phyloP scores from a whole-genome alignment of 1,140 invertebrate genomes.

The Drosophila parvula region DNA sequence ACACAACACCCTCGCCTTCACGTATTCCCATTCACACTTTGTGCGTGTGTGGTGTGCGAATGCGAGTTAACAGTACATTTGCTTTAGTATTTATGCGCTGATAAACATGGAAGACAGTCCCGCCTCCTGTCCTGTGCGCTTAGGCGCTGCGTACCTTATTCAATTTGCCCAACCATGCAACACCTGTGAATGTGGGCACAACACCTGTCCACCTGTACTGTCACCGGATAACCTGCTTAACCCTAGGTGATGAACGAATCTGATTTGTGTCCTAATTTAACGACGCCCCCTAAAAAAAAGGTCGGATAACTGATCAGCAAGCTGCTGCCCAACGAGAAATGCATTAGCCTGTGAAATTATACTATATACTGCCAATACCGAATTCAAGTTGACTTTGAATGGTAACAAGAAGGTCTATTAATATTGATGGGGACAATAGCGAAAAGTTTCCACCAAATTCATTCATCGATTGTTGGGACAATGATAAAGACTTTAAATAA shows the following conservation, averaged over 20 bases:
- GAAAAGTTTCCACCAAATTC: slow-evolving; percentile 10
- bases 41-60: slow-evolving; percentile 54
- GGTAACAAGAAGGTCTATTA: slow-evolving; percentile 27
- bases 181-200: slow-evolving; percentile 20
- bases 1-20: slow-evolving; percentile 8
- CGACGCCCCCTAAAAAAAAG: not conserved
- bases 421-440: slow-evolving; percentile 22
- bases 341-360: slow-evolving; percentile 24
- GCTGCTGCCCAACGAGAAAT: not conserved
- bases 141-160: slow-evolving; percentile 62
- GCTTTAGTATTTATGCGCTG: slow-evolving; percentile 69
- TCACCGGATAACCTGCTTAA: slow-evolving; percentile 8
- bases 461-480: slow-evolving; percentile 18
- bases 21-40: slow-evolving; percentile 63
- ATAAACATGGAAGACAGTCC: slow-evolving; percentile 45
- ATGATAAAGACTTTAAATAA: slow-evolving; percentile 28
- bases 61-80: slow-evolving; percentile 79
- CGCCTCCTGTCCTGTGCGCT: slow-evolving; percentile 30
- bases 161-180: slow-evolving; percentile 51
- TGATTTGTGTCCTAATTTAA: slow-evolving; percentile 15
- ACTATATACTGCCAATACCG: slow-evolving; percentile 6
- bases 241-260: slow-evolving; percentile 11
- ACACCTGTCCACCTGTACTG: slow-evolving; percentile 2
- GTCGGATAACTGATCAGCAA: slow-evolving; percentile 7
- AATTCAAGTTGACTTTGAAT: slow-evolving; percentile 22